Evolutionary conservation across 2,797 vertebrate genomes (phyloP), one percentile per base, ranked within the genome.

Genomic region (Sebastes nivosus): DNA sequence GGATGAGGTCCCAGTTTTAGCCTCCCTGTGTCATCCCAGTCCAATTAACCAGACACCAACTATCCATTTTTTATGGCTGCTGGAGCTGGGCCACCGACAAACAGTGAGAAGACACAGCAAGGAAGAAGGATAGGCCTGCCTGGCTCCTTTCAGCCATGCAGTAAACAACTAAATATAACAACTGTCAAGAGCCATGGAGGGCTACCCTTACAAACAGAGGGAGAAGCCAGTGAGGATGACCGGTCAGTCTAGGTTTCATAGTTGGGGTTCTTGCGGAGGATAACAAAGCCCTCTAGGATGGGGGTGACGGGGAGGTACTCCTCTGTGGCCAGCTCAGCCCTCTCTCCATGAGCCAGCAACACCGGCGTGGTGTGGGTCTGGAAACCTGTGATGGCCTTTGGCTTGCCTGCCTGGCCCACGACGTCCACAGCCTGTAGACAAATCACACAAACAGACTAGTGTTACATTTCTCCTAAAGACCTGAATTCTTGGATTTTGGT

Each of bases 361-460:
- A 99, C 98, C 0, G 98, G 98, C 0, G 98, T 99, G 42, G 98
- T 99, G 93, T 99, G 98, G 22, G 98, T 99, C 96, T 99, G 98
- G 93, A 99, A 99, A 65, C 98, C 98, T 0, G 98, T 99, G 94
- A 99, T 99, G 73, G 98, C 98, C 90, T 99, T 99, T n/a, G 98
- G 98, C 81, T 99, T 99, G 10, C 98, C 98, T 0, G 98, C 98
- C 91, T 99, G 98, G 78, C 98, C 98, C 54, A 99, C 98, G 30
- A 99, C 98, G 46, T 99, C 98, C 83, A 99, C 98, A 7, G 98
- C 98, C 98, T 99, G 81, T 0, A 52, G 38, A 87, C 6, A 83
- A 3, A 84, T 3, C 8, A 73, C 2, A 87, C 11, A 84, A 2
- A 14, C 73, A 54, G 6, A 79, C 7, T 2, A 4, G 1, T 16